Evolutionary conservation across 2,888 invertebrate species (phyloP), one percentile per base, ranked within the genome.

Genomic region (Craniophora ligustri): DNA sequence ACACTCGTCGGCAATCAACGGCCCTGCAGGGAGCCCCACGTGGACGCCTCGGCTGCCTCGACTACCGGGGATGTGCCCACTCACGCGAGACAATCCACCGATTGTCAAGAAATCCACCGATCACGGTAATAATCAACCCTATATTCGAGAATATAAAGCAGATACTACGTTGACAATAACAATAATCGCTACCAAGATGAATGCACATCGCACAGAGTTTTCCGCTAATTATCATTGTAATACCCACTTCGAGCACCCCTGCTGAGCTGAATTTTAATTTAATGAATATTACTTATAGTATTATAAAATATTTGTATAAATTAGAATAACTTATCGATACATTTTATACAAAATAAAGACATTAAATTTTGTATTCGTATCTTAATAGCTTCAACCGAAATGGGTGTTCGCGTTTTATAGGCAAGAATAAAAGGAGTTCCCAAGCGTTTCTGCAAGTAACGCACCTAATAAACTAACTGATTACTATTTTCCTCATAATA

Each of bases 381-480:
- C 32, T 68, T 72, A 77, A 74, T 71, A 70, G 70, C 50, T 51
- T 72, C 64, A 58, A 72, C 61, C 46, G 39, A 69, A 75, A 66
- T 72, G 68, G 63, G 67, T 72, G 73, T 69, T 66, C 54, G 62
- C 61, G 55, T 63, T 75, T 76, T 78, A 73, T 67, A 57, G 50
- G 48, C 58, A 64, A 70, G 69, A 73, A 81, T 79, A 75, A 82
- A 81, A 75, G 75, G 50, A 75, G 68, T 76, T 70, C 71, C 75
- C 78, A 81, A 76, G 72, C 68, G 71, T 78, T 84, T 89, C 82
- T 87, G 91, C 91, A 89, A 91, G 89, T 89, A 91, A 90, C 76
- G 87, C 84, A 84, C 82, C 84, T 88, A 89, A 89, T 89, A 89
- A 87, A 87, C 81, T 87, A 87, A 88, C 87, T 88, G 88, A 91